Evolutionary conservation across 2,888 invertebrate species (phyloP), one percentile per base, ranked within the genome.

Genomic region (Barypeithes pellucidus): DNA sequence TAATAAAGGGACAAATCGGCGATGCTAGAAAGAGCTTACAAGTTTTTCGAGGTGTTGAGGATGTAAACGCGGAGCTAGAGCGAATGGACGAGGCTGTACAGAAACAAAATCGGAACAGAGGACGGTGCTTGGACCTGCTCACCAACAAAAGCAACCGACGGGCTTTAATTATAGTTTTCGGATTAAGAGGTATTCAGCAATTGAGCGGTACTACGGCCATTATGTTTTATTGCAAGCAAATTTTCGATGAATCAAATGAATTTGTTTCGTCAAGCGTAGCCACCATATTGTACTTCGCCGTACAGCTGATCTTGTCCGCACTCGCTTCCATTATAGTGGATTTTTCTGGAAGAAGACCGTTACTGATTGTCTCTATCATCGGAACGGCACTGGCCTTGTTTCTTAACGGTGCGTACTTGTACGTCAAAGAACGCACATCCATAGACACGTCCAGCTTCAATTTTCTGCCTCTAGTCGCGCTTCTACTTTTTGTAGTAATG

Each of bases 161-260:
- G 84, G 92, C 92, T 1, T 85, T 93, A 79, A 86, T 89, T 79
- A 89, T 93, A 66, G 88, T 89, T 47, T 82, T 91, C 36, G 89
- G 79, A n/a, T 60, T 93, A 5, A 86, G 88, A 81, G 82, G 87
- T 3, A 86, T 89, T 16, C 89, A 90, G 72, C 84, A 85, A 73
- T 77, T 91, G 24, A 89, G 90, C 78, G 91, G 91, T 0, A 89
- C 90, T 65, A 89, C 90, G 29, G 90, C 90, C 0, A 88, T 91
- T 3, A 88, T 90, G 0, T 89, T 90, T 3, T 91, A 91, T 79
- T 89, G 90, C 0, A 89, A 91, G 75, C 86, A 86, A 0, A 83
- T 88, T 9, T 84, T 88, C 24, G 75, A 85, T 9, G 86, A 86
- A 39, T 80, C 85, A 0, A 82, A 82, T 3, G 85, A 85, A 72